Evolutionary conservation across 2,797 vertebrate species (phyloP).

Genomic region (Petrocephalus schoutedeni): DNA sequence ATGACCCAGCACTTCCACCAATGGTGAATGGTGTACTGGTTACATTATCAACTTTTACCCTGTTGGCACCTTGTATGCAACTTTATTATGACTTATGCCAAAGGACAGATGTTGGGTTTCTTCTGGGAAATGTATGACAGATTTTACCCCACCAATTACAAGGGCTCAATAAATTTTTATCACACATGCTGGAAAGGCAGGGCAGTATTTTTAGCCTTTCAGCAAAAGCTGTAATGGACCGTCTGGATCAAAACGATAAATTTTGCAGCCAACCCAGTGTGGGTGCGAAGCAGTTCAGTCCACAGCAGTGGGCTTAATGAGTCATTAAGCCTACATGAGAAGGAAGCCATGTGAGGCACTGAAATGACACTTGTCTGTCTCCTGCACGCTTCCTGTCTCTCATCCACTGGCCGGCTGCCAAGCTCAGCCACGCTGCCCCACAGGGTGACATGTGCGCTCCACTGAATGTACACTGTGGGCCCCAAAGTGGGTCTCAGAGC

Average conservation of each 20-base stretch:
- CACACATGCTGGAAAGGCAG: background rate
- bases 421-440: background rate
- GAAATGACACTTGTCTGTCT: background rate
- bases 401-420: background rate
- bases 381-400: background rate
- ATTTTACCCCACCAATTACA: background rate
- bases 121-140: background rate
- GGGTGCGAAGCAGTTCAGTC: background rate
- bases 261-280: constrained; percentile 10
- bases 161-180: background rate
- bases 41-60: background rate
- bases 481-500: background rate
- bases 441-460: background rate
- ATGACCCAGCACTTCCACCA: background rate
- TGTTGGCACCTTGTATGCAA: background rate
- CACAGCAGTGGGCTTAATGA: constrained; percentile 5
- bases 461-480: too few relatives aligned
- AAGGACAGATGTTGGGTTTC: background rate
- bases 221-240: background rate
- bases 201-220: constrained; percentile 2
- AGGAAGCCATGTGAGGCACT: background rate
- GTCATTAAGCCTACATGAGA: background rate
- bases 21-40: background rate
- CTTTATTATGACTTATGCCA: background rate
- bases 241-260: background rate